Evolutionary conservation across 2,797 vertebrate species (phyloP).

Genomic region (Arremon aurantiirostris): DNA sequence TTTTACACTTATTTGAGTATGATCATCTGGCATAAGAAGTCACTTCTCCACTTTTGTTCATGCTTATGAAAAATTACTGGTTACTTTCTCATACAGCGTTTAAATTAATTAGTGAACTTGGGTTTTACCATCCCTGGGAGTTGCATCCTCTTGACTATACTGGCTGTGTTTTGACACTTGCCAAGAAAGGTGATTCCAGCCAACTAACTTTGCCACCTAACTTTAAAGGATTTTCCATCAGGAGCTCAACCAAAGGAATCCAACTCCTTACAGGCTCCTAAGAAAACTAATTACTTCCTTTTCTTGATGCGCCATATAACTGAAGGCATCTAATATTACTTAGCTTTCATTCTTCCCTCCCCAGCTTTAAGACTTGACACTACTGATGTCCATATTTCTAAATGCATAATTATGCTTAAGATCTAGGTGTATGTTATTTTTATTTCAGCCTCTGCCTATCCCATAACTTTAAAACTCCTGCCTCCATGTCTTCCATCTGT

Average conservation of each 20-base stretch:
- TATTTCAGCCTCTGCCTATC: constrained; percentile 7
- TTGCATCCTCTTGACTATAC: background rate
- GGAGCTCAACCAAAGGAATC: background rate
- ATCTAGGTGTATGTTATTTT: background rate
- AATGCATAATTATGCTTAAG: background rate
- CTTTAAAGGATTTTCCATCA: background rate
- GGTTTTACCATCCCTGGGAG: background rate
- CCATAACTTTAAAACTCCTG: background rate
- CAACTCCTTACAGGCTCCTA: background rate
- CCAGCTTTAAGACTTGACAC: background rate
- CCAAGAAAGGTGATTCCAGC: background rate
- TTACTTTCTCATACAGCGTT: background rate
- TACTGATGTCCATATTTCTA: background rate
- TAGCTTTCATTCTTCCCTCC: background rate
- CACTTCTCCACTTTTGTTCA: background rate
- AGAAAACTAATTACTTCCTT: background rate
- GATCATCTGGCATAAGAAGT: background rate
- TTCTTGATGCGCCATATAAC: background rate
- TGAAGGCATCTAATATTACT: background rate
- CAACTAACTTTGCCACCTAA: background rate
- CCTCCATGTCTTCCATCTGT: background rate
- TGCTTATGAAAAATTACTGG: background rate
- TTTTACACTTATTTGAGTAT: background rate
- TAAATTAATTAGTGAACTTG: background rate
- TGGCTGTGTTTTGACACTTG: background rate